These are phyloP conservation scores for Moxostoma hubbsi DNA, from an alignment of 2,797 vertebrate genomes.

Conservation along the genomic window DNA sequence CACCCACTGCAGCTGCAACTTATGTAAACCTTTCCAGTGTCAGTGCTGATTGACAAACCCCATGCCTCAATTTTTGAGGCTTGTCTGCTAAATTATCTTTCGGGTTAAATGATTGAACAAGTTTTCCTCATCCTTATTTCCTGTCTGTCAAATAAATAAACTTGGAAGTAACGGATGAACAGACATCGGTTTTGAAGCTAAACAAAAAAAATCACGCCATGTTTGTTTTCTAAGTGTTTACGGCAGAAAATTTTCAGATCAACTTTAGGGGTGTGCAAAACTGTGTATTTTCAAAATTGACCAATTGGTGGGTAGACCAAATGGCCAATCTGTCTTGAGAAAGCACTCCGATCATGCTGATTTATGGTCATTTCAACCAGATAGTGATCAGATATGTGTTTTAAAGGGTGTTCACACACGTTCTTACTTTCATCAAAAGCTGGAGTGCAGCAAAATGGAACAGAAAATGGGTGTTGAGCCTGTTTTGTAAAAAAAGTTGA, in stretches of 20 bases:
- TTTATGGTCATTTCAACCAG: no score
- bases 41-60: conserved; percentile 51
- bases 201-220: neutral
- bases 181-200: conserved; percentile 24
- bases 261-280: neutral
- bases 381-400: no score
- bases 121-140: conserved; percentile 24
- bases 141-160: conserved; percentile 28
- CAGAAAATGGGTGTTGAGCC: no score
- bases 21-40: conserved; percentile 40
- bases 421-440: no score
- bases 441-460: no score
- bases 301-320: no score
- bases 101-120: conserved; percentile 34
- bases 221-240: neutral
- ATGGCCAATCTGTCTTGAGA: no score
- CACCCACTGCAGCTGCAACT: conserved; percentile 45
- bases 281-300: no score
- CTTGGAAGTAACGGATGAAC: conserved; percentile 25
- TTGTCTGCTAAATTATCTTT: conserved; percentile 40
- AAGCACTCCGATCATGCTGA: no score
- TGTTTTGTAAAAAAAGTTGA: no score
- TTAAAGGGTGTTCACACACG: no score
- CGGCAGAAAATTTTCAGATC: neutral
- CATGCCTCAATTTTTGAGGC: conserved; percentile 44